A percentile compares a stretch with the other conserved stretches of the same genome.
Evolutionary conservation across 1,140 invertebrate species (phyloP).

Genomic region (Agraylea sexmaculata): DNA sequence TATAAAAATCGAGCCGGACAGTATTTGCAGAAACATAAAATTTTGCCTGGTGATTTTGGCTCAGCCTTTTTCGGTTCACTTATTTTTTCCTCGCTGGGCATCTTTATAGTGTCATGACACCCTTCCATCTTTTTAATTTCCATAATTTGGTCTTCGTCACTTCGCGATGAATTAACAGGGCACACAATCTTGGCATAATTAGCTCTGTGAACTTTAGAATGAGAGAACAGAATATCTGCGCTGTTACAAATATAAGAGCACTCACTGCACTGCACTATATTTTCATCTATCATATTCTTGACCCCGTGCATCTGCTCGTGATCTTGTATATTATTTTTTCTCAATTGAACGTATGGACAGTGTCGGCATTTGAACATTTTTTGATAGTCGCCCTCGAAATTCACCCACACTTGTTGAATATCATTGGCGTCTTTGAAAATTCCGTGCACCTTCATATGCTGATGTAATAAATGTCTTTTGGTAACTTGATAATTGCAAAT

Average conservation of each 20-base stretch:
- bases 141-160: conserved; percentile 55
- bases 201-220: conserved; percentile 66
- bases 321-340: conserved; percentile 69
- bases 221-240: conserved; percentile 59
- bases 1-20: conserved; percentile 60
- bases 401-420: conserved; percentile 61
- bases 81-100: conserved; percentile 4
- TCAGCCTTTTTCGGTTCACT: conserved; percentile 16
- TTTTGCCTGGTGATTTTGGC: conserved; percentile 28
- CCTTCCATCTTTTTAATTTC: conserved; percentile 35
- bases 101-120: conserved; percentile 8
- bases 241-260: conserved; percentile 74
- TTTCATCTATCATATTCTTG: conserved; percentile 16
- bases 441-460: conserved; percentile 67
- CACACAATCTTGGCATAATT: conserved; percentile 56
- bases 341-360: conserved; percentile 71
- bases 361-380: conserved; percentile 79
- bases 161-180: conserved; percentile 48
- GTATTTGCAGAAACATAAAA: conserved; percentile 47
- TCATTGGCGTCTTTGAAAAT: conserved; percentile 34
- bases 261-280: conserved; percentile 50
- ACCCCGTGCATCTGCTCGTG: conserved; percentile 71
- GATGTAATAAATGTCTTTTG: conserved; percentile 62
- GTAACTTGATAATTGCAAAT: conserved; percentile 74
- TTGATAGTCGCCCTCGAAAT: conserved; percentile 53